Evolutionary conservation across 1,140 invertebrate genomes (phyloP).

Genomic region (Drosophila parvula): DNA sequence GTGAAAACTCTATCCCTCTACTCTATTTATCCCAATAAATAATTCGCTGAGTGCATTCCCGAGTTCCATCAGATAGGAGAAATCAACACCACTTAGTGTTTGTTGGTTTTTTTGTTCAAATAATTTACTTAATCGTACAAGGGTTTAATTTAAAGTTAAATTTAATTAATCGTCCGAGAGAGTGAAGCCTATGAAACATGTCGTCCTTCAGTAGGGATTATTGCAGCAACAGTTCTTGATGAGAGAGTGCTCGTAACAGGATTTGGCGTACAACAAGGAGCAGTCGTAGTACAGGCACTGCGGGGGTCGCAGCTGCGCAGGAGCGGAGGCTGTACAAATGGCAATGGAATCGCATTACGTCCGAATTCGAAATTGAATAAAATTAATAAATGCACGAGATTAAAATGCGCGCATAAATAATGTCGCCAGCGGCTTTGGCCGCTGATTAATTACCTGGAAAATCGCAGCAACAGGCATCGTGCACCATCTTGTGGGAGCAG

Average conservation of each 20-base stretch:
- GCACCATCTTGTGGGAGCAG: slow-evolving; percentile 89
- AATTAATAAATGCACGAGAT: slow-evolving; percentile 42
- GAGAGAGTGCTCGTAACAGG: slow-evolving; percentile 88
- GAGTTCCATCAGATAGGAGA: too few species aligned
- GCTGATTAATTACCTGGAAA: slow-evolving; percentile 84
- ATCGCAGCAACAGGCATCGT: slow-evolving; percentile 90
- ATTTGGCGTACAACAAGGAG: slow-evolving; percentile 89
- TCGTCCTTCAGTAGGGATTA: slow-evolving; percentile 77
- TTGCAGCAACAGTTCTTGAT: slow-evolving; percentile 90
- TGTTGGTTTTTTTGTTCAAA: slow-evolving; percentile 4
- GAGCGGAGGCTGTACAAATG: slow-evolving; percentile 24
- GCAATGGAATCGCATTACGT: slow-evolving; percentile 22
- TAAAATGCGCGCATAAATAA: slow-evolving; percentile 48
- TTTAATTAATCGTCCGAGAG: too few species aligned
- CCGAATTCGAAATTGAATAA: slow-evolving; percentile 38
- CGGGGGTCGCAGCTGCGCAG: slow-evolving; percentile 79
- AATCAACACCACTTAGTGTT: not conserved
- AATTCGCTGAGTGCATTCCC: too few species aligned
- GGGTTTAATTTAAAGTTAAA: not conserved
- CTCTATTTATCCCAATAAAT: too few species aligned
- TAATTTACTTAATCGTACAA: slow-evolving; percentile 37
- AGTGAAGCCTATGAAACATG: too few species aligned
- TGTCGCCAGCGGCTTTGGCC: slow-evolving; percentile 21
- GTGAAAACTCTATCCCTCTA: too few species aligned
- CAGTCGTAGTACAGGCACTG: slow-evolving; percentile 89